Evolutionary conservation across 2,113 vertebrate species (phyloP).

Genomic region (Chaenocephalus aceratus): DNA sequence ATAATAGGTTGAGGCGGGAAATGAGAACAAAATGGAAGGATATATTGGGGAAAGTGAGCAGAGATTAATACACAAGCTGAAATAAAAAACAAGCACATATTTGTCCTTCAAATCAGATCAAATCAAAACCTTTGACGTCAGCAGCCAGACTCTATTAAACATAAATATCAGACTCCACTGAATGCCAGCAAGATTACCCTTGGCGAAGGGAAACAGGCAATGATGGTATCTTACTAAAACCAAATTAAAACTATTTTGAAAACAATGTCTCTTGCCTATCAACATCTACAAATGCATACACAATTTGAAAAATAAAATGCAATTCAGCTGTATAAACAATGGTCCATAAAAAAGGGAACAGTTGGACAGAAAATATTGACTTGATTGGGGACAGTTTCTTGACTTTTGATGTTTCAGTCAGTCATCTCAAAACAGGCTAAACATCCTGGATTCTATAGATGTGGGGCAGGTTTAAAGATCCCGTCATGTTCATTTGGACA

Average conservation of each 20-base stretch:
- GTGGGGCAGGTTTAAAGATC: slow-evolving; percentile 12
- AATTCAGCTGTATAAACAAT: slow-evolving; percentile 5
- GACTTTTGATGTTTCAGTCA: no score
- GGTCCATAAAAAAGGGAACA: no score
- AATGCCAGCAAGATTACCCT: neutral
- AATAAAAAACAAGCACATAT: slow-evolving; percentile 16
- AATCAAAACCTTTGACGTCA: slow-evolving; percentile 43
- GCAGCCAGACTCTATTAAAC: slow-evolving; percentile 11
- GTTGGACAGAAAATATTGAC: neutral
- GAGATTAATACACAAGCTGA: slow-evolving; percentile 19
- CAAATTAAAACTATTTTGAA: slow-evolving; percentile 1
- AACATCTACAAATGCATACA: neutral
- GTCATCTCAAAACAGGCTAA: neutral
- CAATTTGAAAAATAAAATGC: slow-evolving; percentile 9
- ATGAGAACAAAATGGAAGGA: slow-evolving; percentile 25
- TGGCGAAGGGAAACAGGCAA: slow-evolving; percentile 6
- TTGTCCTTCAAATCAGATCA: slow-evolving; percentile 44
- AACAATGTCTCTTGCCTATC: neutral
- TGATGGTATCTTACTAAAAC: slow-evolving; percentile 1
- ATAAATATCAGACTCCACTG: slow-evolving; percentile 10
- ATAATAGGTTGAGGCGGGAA: neutral
- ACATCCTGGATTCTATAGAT: neutral
- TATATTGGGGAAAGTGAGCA: neutral
- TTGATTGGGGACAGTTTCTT: neutral
- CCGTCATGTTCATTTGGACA: neutral